Evolutionary conservation across 2,888 invertebrate genomes (phyloP).

Genomic region (Hirtodrosophila histrioides): DNA sequence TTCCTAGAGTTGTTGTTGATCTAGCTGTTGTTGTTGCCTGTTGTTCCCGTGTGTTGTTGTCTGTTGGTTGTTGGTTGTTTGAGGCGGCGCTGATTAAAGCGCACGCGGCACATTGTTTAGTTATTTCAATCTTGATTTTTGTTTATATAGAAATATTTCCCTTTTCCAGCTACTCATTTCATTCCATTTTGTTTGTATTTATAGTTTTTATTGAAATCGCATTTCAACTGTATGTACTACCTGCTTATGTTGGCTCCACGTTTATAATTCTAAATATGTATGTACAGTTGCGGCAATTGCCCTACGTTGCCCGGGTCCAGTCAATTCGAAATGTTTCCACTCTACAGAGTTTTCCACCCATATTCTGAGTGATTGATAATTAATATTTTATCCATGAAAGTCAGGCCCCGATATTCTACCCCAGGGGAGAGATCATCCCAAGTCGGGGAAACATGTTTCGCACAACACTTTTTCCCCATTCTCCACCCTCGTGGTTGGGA

Average conservation of each 20-base stretch:
- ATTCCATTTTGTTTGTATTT: conserved; percentile 32
- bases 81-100: conserved; percentile 73
- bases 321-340: too few species aligned
- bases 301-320: too few species aligned
- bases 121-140: conserved; percentile 48
- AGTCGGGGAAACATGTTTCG: too few species aligned
- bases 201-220: conserved; percentile 51
- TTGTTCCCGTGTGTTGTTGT: conserved; percentile 18
- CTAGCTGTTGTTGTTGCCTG: conserved; percentile 14
- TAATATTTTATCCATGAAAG: too few species aligned
- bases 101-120: conserved; percentile 67
- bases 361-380: too few species aligned
- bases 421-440: too few species aligned
- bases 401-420: too few species aligned
- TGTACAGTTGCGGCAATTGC: too few species aligned
- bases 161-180: conserved; percentile 17
- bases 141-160: conserved; percentile 64
- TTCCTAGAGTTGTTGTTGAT: conserved; percentile 54
- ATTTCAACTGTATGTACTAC: conserved; percentile 20
- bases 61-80: conserved; percentile 23
- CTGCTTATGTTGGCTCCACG: conserved; percentile 12
- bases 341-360: too few species aligned
- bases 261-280: conserved; percentile 1
- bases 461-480: too few species aligned
- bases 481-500: too few species aligned